Evolutionary conservation across 2,797 vertebrate species (phyloP), one percentile per base, ranked within the genome.

Genomic region (Myotis vivesi): DNA sequence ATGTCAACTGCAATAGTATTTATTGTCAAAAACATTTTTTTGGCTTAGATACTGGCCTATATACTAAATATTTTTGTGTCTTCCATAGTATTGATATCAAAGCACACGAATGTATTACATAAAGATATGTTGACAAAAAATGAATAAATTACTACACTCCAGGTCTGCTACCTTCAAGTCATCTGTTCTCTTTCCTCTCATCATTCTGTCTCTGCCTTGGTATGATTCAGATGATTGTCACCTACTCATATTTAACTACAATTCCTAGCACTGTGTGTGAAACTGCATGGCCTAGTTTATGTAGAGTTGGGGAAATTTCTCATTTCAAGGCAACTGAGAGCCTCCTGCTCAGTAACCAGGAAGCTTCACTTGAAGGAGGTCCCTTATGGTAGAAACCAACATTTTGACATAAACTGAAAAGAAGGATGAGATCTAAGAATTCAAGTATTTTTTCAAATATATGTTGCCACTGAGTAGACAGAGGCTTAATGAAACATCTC

Each of bases 21-120:
- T 92, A 79, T 71, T 36, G 12, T 62, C 44, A 57, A 94, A 88
- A 75, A 5, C 22, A 62, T 46, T 69, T 95, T 77, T 87, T 68
- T 16, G 16, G 49, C 36, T 73, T 93, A n/a, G 2, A 30, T 41
- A 25, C 3, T 28, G 5, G 10, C 33, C 30, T 73, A n/a, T 7
- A 41, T 57, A 53, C 17, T 93, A 93, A 69, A 53, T 11, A 72
- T 72, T 69, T 84, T 92, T 72, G 38, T 92, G 64, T 77, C 75
- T 71, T 79, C 25, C 19, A 30, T 72, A 49, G 9, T 59, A 7
- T 36, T 72, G 89, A 44, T 36, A 55, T 80, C 28, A 76, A 87
- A 92, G 46, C 1, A 38, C 28, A 46, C 30, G 25, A 91, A 33
- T 64, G 17, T 53, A 20, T 64, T 88, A 33, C 22, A 30, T 41